Conservation (phyloP, 2,797 vertebrate genomes). For the Phrynocephalus guinanensis region DNA sequence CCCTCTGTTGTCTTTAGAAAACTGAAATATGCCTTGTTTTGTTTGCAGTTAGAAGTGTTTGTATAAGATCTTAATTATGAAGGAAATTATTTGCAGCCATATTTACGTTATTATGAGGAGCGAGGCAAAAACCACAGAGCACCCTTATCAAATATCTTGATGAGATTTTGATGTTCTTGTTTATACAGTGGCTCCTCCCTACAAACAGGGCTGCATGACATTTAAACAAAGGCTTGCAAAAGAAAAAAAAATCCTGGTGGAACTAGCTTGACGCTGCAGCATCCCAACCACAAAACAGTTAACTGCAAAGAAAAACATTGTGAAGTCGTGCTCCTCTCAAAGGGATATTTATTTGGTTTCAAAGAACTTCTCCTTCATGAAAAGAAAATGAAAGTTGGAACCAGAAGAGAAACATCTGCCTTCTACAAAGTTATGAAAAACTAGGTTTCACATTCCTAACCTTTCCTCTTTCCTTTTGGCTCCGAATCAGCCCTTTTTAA, state of each 20-base stretch:
- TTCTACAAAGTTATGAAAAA: conserved; percentile 76
- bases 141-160: conserved; percentile 37
- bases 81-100: conserved; percentile 42
- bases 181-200: conserved; percentile 38
- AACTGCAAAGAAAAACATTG: conserved; percentile 64
- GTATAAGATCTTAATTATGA: conserved; percentile 53
- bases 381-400: conserved; percentile 75
- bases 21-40: conserved; percentile 47
- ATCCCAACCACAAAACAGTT: conserved; percentile 55
- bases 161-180: conserved; percentile 40
- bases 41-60: conserved; percentile 54
- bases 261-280: conserved; percentile 21
- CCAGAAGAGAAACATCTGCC: conserved; percentile 81
- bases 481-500: conserved; percentile 73
- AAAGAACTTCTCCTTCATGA: conserved; percentile 72
- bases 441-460: conserved; percentile 74
- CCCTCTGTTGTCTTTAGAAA: conserved; percentile 18
- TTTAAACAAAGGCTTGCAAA: conserved; percentile 33
- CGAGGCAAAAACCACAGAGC: conserved; percentile 5
- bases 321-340: conserved; percentile 60
- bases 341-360: conserved; percentile 76
- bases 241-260: conserved; percentile 11
- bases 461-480: conserved; percentile 72
- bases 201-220: conserved; percentile 18
- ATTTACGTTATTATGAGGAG: conserved; percentile 55